A percentile compares a stretch with the other conserved stretches of the same genome.
phyloP scores from a whole-genome alignment of 2,797 vertebrate genomes.

The Trachops cirrhosus region DNA sequence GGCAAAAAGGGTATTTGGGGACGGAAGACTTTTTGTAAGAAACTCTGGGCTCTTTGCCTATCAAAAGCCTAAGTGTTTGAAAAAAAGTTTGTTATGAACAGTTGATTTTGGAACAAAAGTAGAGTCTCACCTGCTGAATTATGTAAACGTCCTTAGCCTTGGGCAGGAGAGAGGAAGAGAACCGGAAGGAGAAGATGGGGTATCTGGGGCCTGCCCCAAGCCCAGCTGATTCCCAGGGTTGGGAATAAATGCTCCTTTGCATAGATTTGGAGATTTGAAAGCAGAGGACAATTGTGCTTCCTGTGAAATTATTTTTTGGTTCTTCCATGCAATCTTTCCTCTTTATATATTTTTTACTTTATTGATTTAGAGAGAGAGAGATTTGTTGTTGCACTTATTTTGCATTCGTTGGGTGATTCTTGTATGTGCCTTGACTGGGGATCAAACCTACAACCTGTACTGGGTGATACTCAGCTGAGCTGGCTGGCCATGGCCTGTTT shows the following conservation, averaged over 20 bases:
- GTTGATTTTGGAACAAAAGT: conserved; percentile 5
- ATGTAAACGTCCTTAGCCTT: not conserved
- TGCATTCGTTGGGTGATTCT: not conserved
- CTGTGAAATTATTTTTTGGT: not conserved
- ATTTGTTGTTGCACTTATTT: not conserved
- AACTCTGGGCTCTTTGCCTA: not conserved
- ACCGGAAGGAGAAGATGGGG: not conserved
- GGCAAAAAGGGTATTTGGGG: not conserved
- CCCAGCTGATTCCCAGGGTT: not conserved
- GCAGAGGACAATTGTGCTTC: not conserved
- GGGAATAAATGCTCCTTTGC: not conserved
- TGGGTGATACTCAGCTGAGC: not conserved
- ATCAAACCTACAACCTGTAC: not conserved
- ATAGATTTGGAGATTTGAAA: not conserved
- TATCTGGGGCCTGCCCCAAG: not conserved
- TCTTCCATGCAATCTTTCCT: not conserved
- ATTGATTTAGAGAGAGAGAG: not conserved
- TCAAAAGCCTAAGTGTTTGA: not conserved
- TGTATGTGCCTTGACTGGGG: not conserved
- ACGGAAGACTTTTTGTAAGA: not conserved
- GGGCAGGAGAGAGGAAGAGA: not conserved
- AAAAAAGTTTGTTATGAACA: not conserved
- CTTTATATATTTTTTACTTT: not conserved
- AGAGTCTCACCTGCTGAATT: not conserved
- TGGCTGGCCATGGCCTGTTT: too few species aligned